Evolutionary conservation across 2,888 invertebrate species (phyloP), one percentile per base, ranked within the genome.

Genomic region (Clunio marinus): DNA sequence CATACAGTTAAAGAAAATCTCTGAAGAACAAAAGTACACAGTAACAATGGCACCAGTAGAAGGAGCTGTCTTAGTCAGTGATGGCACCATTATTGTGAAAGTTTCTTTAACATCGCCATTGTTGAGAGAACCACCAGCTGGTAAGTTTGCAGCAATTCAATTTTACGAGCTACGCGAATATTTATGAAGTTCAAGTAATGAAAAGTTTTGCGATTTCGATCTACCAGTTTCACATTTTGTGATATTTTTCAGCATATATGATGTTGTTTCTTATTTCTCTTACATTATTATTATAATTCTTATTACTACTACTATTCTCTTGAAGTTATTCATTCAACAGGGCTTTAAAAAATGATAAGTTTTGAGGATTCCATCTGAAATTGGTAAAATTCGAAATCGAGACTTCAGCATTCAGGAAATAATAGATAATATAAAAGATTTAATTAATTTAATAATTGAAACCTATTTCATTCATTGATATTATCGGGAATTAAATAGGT

Each of bases 31-130:
- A 71, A 87, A 85, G 71, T 96, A 93, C 82, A 88, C 88, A 72
- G 90, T 96, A 71, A 88, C 89, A 73, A 86, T 92, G 74, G 88
- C 86, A 76, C 85, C 91, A 62, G 90, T 91, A 69, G 91, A 94
- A 73, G 91, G 93, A 66, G 91, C 92, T 7, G 86, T 96, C 71
- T 83, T 86, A 57, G 92, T 96, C 67, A 83, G 88, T n/a, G 89
- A 90, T 74, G 88, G 88, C 70, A 80, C 82, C 63, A 88, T 92
- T 69, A 84, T 84, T 66, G 95, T 96, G 71, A 88, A 89, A 71
- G 91, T 97, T 71, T 90, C 92, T 71, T 84, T 97, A 71, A 96
- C 97, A 63, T 96, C 96, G 71, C 95, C 96, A 58, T 83, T 95
- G 67, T 89, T 96, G 86, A 86, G 96, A 70, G 96, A 96, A 78